Conservation (phyloP, 2,113 vertebrate species). For the Apteryx owenii region DNA sequence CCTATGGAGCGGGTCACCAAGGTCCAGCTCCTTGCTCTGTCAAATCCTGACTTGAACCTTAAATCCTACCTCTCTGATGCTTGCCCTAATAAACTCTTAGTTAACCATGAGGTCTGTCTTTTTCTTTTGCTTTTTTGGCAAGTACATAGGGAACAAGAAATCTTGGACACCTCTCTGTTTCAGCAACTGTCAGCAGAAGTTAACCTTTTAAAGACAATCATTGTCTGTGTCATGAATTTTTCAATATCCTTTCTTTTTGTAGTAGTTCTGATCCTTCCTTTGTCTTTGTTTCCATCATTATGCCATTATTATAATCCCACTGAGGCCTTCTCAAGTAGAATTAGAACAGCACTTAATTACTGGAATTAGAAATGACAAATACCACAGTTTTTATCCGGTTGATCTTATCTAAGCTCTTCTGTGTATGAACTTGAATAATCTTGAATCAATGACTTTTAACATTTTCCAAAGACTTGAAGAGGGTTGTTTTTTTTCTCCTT, state of each 20-base stretch:
- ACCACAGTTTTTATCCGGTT: conserved; percentile 78
- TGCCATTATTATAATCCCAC: conserved; percentile 79
- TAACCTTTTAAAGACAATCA: conserved; percentile 46
- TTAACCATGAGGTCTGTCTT: not conserved
- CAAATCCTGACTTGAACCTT: not conserved
- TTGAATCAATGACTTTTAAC: conserved; percentile 74
- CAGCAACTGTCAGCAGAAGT: conserved; percentile 3
- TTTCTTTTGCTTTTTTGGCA: not conserved
- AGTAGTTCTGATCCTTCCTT: conserved; percentile 76
- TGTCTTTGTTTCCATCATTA: conserved; percentile 77
- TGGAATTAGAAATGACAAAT: conserved; percentile 81
- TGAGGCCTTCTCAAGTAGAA: conserved; percentile 79
- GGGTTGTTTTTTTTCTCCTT: not conserved
- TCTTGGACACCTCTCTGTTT: not conserved
- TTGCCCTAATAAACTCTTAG: not conserved
- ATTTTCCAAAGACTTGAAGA: conserved; percentile 61
- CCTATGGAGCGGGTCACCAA: not conserved
- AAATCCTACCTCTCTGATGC: not conserved
- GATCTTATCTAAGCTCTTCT: conserved; percentile 74
- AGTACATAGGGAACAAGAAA: not conserved
- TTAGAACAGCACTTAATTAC: conserved; percentile 81
- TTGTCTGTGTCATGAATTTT: conserved; percentile 75
- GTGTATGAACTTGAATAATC: conserved; percentile 78
- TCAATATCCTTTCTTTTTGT: conserved; percentile 69
- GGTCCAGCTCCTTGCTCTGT: not conserved